Conservation (phyloP, 2,888 invertebrate genomes). For the Bibio marci region DNA sequence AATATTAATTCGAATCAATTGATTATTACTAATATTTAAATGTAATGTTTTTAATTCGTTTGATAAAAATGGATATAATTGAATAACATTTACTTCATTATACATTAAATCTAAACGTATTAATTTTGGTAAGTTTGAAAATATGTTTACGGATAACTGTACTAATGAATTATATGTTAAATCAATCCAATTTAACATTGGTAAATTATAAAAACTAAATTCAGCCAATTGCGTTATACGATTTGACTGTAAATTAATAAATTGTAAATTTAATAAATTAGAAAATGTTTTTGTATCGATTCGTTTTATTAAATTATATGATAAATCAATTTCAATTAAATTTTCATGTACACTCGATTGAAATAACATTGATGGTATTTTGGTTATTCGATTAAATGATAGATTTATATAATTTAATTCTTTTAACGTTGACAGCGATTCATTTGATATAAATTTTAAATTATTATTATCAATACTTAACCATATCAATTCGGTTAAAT, state of each 20-base stretch:
- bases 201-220: conserved; percentile 58
- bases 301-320: conserved; percentile 58
- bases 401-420: conserved; percentile 66
- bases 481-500: conserved; percentile 60
- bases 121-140: conserved; percentile 57
- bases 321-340: conserved; percentile 60
- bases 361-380: conserved; percentile 50
- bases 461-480: conserved; percentile 78
- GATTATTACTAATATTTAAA: conserved; percentile 61
- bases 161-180: conserved; percentile 66
- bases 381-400: conserved; percentile 65
- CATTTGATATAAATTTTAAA: conserved; percentile 51
- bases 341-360: conserved; percentile 50
- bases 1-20: conserved; percentile 22
- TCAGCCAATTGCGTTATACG: conserved; percentile 51
- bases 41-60: conserved; percentile 45
- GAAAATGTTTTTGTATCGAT: conserved; percentile 54
- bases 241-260: conserved; percentile 63
- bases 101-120: conserved; percentile 64
- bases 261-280: conserved; percentile 53
- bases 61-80: conserved; percentile 21
- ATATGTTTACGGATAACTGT: conserved; percentile 53
- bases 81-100: conserved; percentile 38
- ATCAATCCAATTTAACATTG: conserved; percentile 63
- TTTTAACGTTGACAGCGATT: conserved; percentile 50